These are phyloP conservation scores for Mirounga angustirostris DNA, from an alignment of 2,113 vertebrate genomes.

Conservation along the genomic window DNA sequence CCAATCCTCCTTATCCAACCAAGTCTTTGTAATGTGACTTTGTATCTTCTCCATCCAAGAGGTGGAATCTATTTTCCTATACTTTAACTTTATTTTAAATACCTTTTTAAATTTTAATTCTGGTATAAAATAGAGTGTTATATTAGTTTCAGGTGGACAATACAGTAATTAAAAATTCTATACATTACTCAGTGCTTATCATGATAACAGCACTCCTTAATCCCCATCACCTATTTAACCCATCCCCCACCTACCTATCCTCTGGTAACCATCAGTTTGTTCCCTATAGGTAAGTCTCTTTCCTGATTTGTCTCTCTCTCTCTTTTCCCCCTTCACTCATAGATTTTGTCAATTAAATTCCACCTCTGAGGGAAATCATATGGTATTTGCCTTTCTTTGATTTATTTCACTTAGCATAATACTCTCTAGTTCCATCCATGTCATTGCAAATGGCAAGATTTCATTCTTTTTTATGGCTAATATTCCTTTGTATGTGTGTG, in stretches of 20 bases:
- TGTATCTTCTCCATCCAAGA: background rate
- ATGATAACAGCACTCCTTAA: background rate
- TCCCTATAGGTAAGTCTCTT: background rate
- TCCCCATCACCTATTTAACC: background rate
- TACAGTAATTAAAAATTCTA: background rate
- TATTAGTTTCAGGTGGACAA: background rate
- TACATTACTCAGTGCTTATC: background rate
- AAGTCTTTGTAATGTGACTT: background rate
- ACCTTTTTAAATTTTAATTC: background rate
- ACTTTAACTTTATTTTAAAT: background rate
- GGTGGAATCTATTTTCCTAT: background rate
- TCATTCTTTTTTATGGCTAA: background rate
- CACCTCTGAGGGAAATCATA: background rate
- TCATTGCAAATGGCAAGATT: background rate
- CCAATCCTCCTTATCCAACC: background rate
- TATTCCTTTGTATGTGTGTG: background rate
- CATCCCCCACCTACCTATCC: background rate
- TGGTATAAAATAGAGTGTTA: background rate
- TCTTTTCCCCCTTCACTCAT: background rate
- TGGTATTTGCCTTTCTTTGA: background rate
- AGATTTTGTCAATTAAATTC: background rate
- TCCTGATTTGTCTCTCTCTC: background rate
- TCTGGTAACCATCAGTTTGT: background rate
- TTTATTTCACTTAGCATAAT: background rate
- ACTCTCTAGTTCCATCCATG: background rate